phyloP scores from a whole-genome alignment of 2,888 invertebrate species.

The Rotaria sp. region DNA sequence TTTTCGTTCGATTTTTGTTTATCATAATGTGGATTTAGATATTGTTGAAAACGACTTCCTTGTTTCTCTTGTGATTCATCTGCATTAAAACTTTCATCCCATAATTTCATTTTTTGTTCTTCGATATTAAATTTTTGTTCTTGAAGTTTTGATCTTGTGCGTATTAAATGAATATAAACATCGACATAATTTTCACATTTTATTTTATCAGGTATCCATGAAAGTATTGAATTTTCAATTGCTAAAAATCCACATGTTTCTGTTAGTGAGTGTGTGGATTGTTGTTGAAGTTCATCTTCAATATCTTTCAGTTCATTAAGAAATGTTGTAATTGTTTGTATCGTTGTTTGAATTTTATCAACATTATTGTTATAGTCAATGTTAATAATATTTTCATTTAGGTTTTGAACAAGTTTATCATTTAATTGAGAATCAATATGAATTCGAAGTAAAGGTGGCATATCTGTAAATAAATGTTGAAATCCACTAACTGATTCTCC shows the following conservation, averaged over 20 bases:
- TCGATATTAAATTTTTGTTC: not conserved
- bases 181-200: not conserved
- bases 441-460: not conserved
- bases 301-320: not conserved
- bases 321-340: constrained; percentile 6
- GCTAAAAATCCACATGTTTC: not conserved
- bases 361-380: not conserved
- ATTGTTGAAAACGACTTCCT: not conserved
- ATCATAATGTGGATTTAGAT: not conserved
- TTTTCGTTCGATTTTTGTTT: no score
- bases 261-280: not conserved
- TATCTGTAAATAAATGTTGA: not conserved
- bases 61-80: not conserved
- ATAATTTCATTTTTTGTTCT: not conserved
- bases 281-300: not conserved
- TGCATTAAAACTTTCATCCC: not conserved
- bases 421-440: not conserved
- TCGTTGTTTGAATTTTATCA: not conserved
- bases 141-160: not conserved
- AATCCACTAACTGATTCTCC: not conserved
- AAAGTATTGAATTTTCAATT: not conserved
- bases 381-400: not conserved
- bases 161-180: not conserved
- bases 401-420: not conserved
- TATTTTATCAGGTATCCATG: not conserved